Conservation (phyloP, 2,113 vertebrate genomes). For the Brevimyrus niger region DNA sequence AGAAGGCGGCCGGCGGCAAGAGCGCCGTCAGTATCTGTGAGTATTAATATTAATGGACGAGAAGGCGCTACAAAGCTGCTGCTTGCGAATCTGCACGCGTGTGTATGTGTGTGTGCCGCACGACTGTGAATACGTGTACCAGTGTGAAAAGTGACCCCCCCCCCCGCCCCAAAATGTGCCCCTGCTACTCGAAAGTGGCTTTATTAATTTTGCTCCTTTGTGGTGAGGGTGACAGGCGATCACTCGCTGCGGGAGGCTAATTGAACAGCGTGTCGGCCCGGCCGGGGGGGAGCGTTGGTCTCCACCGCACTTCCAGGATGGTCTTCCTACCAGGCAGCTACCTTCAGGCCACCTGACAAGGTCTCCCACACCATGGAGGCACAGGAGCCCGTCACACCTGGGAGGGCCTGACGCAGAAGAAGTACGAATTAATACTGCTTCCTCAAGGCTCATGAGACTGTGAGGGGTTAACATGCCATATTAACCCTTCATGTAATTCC, state of each 20-base stretch:
- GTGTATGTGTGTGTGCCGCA: background rate
- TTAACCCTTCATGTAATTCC: background rate
- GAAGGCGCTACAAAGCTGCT: background rate
- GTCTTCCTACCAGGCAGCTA: constrained; percentile 45
- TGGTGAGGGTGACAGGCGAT: constrained; percentile 79
- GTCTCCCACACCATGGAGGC: constrained; percentile 44
- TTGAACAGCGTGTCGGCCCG: constrained; percentile 81
- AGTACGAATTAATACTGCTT: background rate
- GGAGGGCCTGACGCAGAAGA: background rate
- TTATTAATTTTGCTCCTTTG: constrained; percentile 83
- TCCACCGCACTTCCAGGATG: constrained; percentile 61
- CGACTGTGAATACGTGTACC: background rate
- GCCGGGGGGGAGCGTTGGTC: constrained; percentile 86
- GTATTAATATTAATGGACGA: constrained; percentile 72
- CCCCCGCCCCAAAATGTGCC: background rate
- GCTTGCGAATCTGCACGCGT: constrained; percentile 22
- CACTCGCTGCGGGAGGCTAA: constrained; percentile 81
- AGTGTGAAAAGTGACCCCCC: background rate
- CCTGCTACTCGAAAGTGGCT: constrained; percentile 63
- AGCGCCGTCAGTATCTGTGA: constrained; percentile 78
- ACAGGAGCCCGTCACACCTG: constrained; percentile 16
- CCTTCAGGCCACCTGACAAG: constrained; percentile 48
- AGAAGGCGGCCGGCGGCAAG: constrained; percentile 83
- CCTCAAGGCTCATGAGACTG: background rate
- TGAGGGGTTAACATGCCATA: background rate